phyloP scores from a whole-genome alignment of 2,797 vertebrate genomes.

The Knipowitschia caucasica region DNA sequence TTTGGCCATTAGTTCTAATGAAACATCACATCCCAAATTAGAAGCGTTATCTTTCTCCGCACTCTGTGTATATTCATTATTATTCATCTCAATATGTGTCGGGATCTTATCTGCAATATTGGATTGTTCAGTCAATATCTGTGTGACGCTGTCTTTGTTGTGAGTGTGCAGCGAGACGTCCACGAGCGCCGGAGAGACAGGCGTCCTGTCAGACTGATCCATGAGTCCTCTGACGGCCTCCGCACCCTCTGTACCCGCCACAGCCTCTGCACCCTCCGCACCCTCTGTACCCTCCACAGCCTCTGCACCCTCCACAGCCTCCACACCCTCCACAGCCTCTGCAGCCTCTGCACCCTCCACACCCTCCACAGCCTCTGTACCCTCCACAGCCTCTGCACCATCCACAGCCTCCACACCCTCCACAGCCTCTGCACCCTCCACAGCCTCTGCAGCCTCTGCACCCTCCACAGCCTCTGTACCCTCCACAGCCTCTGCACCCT shows the following conservation, averaged over 20 bases:
- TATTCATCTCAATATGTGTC: constrained; percentile 27
- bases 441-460: too few relatives aligned
- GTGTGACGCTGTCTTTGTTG: constrained; percentile 23
- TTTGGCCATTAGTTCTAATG: constrained; percentile 44
- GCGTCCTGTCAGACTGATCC: constrained; percentile 34
- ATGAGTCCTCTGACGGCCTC: constrained; percentile 50
- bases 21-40: constrained; percentile 37
- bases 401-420: too few relatives aligned
- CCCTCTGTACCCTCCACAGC: too few relatives aligned
- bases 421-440: constrained; percentile 61
- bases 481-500: too few relatives aligned
- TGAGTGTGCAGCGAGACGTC: neutral
- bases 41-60: constrained; percentile 26
- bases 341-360: too few relatives aligned
- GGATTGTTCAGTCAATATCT: constrained; percentile 30
- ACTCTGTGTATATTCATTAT: constrained; percentile 15
- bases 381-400: too few relatives aligned
- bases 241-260: too few relatives aligned
- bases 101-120: constrained; percentile 20
- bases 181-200: constrained; percentile 31
- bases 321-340: too few relatives aligned
- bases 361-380: constrained; percentile 50
- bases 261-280: constrained; percentile 64
- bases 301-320: constrained; percentile 38
- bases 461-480: constrained; percentile 60